Evolutionary conservation across 2,113 vertebrate species (phyloP).

Genomic region (Ceyx margarethae): DNA sequence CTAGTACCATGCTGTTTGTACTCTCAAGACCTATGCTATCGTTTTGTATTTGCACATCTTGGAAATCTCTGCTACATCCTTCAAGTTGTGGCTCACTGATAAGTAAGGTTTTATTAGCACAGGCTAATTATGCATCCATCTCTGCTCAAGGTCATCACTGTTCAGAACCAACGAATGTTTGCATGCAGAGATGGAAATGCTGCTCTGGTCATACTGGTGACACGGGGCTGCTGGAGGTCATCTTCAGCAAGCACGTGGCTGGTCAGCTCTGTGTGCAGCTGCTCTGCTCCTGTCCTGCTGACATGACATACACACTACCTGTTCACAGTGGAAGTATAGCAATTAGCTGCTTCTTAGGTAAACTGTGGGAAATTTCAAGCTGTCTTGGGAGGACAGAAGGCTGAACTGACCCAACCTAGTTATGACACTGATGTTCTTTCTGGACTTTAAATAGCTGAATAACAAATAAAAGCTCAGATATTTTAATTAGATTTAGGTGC

Average conservation of each 20-base stretch:
- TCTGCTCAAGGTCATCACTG: slow-evolving; percentile 9
- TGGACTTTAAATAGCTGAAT: neutral
- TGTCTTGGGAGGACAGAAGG: neutral
- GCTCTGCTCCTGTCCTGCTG: neutral
- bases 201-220: neutral
- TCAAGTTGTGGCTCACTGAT: slow-evolving; percentile 30
- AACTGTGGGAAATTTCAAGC: neutral
- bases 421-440: neutral
- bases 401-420: neutral
- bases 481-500: slow-evolving; percentile 6
- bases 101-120: slow-evolving; percentile 37
- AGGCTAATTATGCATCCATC: neutral
- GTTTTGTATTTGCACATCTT: neutral
- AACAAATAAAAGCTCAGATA: slow-evolving; percentile 11
- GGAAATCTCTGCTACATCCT: neutral
- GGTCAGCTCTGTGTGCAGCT: neutral
- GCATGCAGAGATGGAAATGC: neutral
- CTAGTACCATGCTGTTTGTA: neutral
- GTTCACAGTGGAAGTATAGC: neutral
- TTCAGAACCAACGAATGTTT: neutral
- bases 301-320: neutral
- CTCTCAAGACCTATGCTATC: neutral
- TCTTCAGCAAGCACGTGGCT: neutral
- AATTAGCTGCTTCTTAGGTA: neutral
- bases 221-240: neutral